Percentiles rank a stretch among this genome's conserved stretches.
phyloP scores from a whole-genome alignment of 2,113 vertebrate genomes.

The Rhinolophus ferrumequinum region DNA sequence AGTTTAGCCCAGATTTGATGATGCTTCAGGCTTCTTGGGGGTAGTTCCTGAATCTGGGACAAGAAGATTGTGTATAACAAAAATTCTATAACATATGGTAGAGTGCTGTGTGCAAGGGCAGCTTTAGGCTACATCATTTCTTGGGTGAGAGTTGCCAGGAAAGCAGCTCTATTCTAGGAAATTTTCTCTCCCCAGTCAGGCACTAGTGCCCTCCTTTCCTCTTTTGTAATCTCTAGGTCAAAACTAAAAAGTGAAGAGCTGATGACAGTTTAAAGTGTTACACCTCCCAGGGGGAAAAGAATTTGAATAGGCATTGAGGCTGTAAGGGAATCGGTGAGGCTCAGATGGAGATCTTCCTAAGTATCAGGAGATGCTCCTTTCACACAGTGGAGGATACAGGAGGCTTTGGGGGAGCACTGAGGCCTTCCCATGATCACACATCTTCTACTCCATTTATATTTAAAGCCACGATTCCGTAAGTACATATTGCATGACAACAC shows the following conservation, averaged over 20 bases:
- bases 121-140: constrained; percentile 59
- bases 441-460: background rate
- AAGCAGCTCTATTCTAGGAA: constrained; percentile 66
- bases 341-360: constrained; percentile 48
- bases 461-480: background rate
- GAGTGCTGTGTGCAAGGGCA: background rate
- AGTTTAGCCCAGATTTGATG: constrained; percentile 29
- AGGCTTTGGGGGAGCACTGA: background rate
- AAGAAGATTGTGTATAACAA: constrained; percentile 25
- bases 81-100: constrained; percentile 3
- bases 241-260: constrained; percentile 67
- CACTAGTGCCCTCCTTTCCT: constrained; percentile 62
- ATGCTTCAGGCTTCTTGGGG: constrained; percentile 32
- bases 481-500: too few species aligned
- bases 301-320: constrained; percentile 25
- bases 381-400: background rate
- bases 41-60: constrained; percentile 65
- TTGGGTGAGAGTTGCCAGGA: constrained; percentile 28
- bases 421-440: background rate
- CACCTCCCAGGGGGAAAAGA: constrained; percentile 38
- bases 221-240: constrained; percentile 74
- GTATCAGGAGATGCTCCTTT: constrained; percentile 13
- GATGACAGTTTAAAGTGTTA: constrained; percentile 73
- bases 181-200: constrained; percentile 47
- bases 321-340: constrained; percentile 24